Base-by-base conservation (phyloP, 37 sponge, comb jelly and placozoan species). In the Beroe ovata region DNA sequence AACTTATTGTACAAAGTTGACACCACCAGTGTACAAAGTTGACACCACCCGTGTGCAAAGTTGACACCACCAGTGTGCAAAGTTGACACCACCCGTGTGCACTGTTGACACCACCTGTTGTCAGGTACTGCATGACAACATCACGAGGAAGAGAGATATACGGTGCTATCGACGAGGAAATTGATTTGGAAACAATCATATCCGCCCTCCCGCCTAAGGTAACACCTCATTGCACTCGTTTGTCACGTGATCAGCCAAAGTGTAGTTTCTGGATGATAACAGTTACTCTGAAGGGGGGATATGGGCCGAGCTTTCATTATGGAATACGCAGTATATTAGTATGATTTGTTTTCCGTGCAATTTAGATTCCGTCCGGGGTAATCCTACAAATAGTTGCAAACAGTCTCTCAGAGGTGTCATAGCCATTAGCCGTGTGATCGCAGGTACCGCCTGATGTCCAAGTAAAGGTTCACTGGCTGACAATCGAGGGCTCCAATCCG, bases 71-170 rank as follows among this genome's bases (percentile, higher is more conserved):
- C 59, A 11, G 18, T 58, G 16, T 58, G 18, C 59, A 58, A 18
- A 58, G 59, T 58, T 19, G 59, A 58, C 18, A 11, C 59, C 59
- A 58, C 59, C 59, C 18, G 18, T 58, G 59, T n/a, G n/a, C n/a
- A 63, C n/a, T 8, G 64, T 63, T 14, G 20, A 63, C 64, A 23
- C 21, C 8, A 14, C 11, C 29, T 38, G 16, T 3, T 36, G 4
- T 19, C 84, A 77, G 84, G 38, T 77, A 77, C 54, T 39, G 54
- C 20, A 77, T 77, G 84, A 54, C 54, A 11, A 42, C 84, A 0
- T 42, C 54, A 6, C 26, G 84, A 42, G 84, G 84, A 8, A 37
- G 84, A 40, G 84, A 77, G 84, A 77, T 77, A 77, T 77, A 77
- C 54, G 84, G 54, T 21, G 54, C 84, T 23, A 21, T 22, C 3